phyloP scores from a whole-genome alignment of 1,140 invertebrate genomes.

The Radopholus similis region DNA sequence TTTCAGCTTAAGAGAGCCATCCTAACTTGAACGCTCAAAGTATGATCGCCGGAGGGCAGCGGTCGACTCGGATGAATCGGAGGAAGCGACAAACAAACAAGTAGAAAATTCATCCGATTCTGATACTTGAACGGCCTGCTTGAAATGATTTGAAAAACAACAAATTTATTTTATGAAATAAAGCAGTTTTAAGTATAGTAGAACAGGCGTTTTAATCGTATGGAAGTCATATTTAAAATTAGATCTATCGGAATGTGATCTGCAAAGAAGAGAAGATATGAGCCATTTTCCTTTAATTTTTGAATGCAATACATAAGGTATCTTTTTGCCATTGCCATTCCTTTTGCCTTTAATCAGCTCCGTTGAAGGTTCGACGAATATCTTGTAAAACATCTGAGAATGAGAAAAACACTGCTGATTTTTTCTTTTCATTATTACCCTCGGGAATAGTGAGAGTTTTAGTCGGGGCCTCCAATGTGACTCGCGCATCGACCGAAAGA shows the following conservation, averaged over 20 bases:
- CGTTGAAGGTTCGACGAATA: slow-evolving; percentile 9
- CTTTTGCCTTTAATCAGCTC: too few species aligned
- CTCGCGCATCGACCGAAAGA: slow-evolving; percentile 53
- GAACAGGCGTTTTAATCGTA: not conserved
- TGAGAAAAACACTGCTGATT: not conserved
- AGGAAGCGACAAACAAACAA: slow-evolving; percentile 52
- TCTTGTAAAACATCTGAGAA: slow-evolving; percentile 6
- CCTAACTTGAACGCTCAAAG: slow-evolving; percentile 59
- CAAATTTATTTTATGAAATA: slow-evolving; percentile 4
- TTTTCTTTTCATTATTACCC: slow-evolving; percentile 21
- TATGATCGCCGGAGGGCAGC: slow-evolving; percentile 79
- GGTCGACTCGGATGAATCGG: slow-evolving; percentile 75
- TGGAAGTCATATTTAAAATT: not conserved
- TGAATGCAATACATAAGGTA: not conserved
- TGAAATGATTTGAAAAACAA: slow-evolving; percentile 9
- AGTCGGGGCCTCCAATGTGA: slow-evolving; percentile 57
- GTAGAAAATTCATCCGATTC: not conserved
- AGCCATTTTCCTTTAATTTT: too few species aligned
- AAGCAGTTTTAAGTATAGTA: not conserved
- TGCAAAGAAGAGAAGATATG: not conserved
- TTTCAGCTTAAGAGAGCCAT: not conserved
- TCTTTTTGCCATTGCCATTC: not conserved
- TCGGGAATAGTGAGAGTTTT: slow-evolving; percentile 57
- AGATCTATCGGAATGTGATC: not conserved
- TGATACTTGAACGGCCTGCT: slow-evolving; percentile 1